Conservation (phyloP, 2,797 vertebrate genomes). For the Sternarchorhynchus goeldii region DNA sequence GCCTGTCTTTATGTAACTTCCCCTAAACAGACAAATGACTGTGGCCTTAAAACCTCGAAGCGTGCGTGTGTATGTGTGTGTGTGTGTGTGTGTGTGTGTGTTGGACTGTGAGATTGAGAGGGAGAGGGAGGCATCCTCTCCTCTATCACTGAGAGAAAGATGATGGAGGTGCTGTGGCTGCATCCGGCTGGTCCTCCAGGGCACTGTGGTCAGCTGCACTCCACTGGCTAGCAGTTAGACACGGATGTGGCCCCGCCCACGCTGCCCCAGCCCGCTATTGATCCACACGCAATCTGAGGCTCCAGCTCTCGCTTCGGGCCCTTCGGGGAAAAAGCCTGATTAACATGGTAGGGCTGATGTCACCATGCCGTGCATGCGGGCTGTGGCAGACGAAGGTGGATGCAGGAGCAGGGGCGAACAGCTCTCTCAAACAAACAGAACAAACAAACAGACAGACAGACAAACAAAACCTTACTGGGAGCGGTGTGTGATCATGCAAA, state of each 20-base stretch:
- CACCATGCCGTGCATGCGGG: constrained; percentile 5
- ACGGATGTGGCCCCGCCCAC: constrained; percentile 27
- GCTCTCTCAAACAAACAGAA: neutral
- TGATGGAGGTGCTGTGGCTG: constrained; percentile 30
- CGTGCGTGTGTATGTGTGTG: no score
- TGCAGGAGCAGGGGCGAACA: constrained; percentile 1
- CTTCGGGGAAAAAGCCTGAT: constrained; percentile 33
- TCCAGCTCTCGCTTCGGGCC: constrained; percentile 29
- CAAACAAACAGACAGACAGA: constrained; percentile 4
- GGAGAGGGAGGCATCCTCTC: constrained; percentile 21
- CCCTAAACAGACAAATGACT: constrained; percentile 64
- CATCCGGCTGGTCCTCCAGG: constrained; percentile 38
- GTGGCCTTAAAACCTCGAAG: constrained; percentile 27
- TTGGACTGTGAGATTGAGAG: constrained; percentile 20
- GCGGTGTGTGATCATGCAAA: constrained; percentile 18
- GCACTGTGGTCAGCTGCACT: constrained; percentile 44
- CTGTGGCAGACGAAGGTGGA: constrained; percentile 11
- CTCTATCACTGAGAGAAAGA: neutral
- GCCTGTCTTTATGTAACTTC: constrained; percentile 64
- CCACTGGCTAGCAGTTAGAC: constrained; percentile 44
- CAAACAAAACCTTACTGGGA: constrained; percentile 22
- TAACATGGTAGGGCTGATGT: constrained; percentile 44
- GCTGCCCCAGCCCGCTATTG: constrained; percentile 26
- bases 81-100: neutral
- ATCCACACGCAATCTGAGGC: constrained; percentile 37